A percentile compares a stretch with the other conserved stretches of the same genome.
Evolutionary conservation across 2,113 vertebrate genomes (phyloP).

Genomic region (Choloepus hoffmanni): DNA sequence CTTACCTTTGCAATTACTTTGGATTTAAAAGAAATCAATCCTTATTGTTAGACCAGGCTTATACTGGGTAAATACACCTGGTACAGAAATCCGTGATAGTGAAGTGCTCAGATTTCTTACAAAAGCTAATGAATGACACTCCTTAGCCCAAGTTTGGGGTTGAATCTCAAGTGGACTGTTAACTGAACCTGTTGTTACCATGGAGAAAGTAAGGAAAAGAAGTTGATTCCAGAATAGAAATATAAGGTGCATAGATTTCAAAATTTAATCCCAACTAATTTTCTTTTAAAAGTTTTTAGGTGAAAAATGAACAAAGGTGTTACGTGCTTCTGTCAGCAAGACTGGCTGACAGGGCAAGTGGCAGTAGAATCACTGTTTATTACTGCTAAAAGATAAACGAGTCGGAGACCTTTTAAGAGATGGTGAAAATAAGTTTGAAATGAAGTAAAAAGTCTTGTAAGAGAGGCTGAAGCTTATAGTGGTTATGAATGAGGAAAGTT

Average conservation of each 20-base stretch:
- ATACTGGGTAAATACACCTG: neutral
- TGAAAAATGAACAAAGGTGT: neutral
- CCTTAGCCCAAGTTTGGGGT: neutral
- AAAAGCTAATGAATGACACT: neutral
- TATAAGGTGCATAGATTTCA: neutral
- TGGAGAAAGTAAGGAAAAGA: neutral
- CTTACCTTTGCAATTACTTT: neutral
- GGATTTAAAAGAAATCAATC: constrained; percentile 7
- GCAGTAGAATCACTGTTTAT: neutral
- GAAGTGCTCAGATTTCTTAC: constrained; percentile 13
- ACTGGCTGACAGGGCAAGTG: neutral
- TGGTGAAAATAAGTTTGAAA: neutral
- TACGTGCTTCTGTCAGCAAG: neutral
- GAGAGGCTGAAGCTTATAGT: neutral
- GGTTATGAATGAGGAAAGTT: neutral
- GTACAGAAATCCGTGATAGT: neutral
- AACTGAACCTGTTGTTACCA: neutral
- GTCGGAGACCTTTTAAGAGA: neutral
- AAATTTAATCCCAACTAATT: neutral
- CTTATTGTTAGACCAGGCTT: neutral
- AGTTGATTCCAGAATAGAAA: constrained; percentile 27
- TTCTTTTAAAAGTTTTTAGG: neutral
- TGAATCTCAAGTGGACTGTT: constrained; percentile 10
- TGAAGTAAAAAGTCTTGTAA: neutral
- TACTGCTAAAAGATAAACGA: neutral